These are phyloP conservation scores for Leptinotarsa peninsularis DNA, from an alignment of 2,888 invertebrate genomes.

Conservation along the genomic window DNA sequence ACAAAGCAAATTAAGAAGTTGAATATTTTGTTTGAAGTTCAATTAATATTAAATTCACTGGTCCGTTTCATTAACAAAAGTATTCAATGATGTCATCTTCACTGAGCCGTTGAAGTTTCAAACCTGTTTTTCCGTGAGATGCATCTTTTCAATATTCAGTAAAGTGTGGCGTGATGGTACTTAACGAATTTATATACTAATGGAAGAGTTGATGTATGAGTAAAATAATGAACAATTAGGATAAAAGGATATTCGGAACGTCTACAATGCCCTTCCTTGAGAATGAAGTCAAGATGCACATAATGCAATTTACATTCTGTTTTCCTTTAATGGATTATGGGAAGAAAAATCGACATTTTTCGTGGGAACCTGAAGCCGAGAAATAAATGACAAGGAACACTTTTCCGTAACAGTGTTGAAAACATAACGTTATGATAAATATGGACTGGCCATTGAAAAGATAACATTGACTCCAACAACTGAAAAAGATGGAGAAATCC, in stretches of 20 bases:
- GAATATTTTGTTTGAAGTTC: no score
- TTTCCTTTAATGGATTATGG: background rate
- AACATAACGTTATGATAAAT: no score
- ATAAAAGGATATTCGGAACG: background rate
- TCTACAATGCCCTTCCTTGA: background rate
- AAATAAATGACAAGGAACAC: no score
- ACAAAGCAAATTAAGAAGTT: no score
- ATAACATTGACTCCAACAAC: no score
- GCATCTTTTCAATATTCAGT: slow-evolving; percentile 6
- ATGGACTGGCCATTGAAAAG: no score
- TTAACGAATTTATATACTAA: slow-evolving; percentile 4
- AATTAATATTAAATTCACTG: no score
- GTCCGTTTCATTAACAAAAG: no score
- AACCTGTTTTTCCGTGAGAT: background rate
- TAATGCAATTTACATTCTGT: background rate
- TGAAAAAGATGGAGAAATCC: no score
- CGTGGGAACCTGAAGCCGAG: no score
- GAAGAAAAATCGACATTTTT: background rate
- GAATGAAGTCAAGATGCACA: background rate
- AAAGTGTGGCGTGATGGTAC: background rate
- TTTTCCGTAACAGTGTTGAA: no score
- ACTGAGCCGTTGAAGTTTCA: background rate
- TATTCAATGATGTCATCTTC: no score
- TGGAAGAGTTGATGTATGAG: background rate
- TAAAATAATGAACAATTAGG: background rate